A percentile compares a stretch with the other conserved stretches of the same genome.
These are phyloP conservation scores for Echiichthys vipera DNA, from an alignment of 2,797 vertebrate species.

Conservation along the genomic window DNA sequence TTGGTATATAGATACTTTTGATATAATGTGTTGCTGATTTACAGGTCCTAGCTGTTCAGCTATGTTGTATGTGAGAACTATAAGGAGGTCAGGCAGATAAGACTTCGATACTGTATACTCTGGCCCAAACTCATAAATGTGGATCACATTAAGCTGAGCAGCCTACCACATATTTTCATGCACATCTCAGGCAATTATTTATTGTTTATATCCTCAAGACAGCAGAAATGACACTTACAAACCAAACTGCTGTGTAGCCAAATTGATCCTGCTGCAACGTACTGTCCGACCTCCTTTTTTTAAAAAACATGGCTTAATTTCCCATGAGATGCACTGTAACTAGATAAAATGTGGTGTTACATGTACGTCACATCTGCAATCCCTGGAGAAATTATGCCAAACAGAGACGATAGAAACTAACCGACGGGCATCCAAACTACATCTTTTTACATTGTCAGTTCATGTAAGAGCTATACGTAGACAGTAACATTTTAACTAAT, in stretches of 20 bases:
- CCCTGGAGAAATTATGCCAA: background rate
- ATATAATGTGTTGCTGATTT: background rate
- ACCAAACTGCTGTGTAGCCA: background rate
- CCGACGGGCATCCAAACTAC: background rate
- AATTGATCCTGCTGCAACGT: background rate
- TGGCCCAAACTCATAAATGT: background rate
- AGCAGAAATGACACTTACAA: background rate
- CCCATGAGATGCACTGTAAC: background rate
- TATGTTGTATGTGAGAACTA: background rate
- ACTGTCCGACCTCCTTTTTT: background rate
- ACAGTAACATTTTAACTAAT: background rate
- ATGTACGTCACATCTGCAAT: slow-evolving; percentile 2
- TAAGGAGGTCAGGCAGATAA: background rate
- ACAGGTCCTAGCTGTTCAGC: background rate
- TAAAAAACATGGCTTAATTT: slow-evolving; percentile 3
- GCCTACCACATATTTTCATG: background rate
- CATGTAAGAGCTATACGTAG: background rate
- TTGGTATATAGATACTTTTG: background rate
- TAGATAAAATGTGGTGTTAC: background rate
- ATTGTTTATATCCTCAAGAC: background rate
- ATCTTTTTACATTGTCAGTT: background rate
- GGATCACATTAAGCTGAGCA: background rate
- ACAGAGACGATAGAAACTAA: background rate
- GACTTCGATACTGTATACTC: background rate
- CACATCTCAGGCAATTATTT: background rate